Percentiles rank a stretch among this genome's conserved stretches.
Conservation (phyloP, 2,888 invertebrate species). For the Hyposoter didymator region DNA sequence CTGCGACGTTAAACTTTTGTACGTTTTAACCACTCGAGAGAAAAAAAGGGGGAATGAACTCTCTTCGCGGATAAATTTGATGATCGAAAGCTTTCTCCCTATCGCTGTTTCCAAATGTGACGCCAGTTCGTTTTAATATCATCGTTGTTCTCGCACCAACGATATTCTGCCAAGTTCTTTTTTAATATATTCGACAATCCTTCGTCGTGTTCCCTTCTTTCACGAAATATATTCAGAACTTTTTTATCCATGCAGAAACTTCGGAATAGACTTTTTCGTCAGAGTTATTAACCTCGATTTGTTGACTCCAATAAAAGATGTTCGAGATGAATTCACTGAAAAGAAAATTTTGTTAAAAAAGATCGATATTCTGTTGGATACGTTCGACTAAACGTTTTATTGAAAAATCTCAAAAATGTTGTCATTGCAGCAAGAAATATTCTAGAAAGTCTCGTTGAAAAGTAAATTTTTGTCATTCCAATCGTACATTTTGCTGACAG, state of each 20-base stretch:
- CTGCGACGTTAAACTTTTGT: slow-evolving; percentile 59
- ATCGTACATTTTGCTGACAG: no score
- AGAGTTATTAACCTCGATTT: slow-evolving; percentile 23
- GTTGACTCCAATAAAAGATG: background rate
- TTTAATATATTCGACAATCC: slow-evolving; percentile 38
- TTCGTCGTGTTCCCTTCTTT: background rate
- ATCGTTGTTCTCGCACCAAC: slow-evolving; percentile 42
- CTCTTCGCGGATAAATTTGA: slow-evolving; percentile 20
- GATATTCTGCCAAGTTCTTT: slow-evolving; percentile 29
- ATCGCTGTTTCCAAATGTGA: slow-evolving; percentile 37
- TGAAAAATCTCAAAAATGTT: no score
- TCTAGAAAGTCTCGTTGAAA: no score
- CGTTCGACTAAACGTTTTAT: no score
- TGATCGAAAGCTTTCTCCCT: slow-evolving; percentile 53
- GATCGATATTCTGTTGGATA: no score
- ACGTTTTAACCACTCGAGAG: slow-evolving; percentile 11
- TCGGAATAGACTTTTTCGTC: slow-evolving; percentile 20
- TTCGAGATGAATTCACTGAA: slow-evolving; percentile 41
- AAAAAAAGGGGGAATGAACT: slow-evolving; percentile 48
- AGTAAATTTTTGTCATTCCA: no score
- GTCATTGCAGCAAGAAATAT: no score
- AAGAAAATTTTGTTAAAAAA: no score
- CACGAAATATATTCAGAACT: slow-evolving; percentile 43
- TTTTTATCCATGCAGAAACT: slow-evolving; percentile 1
- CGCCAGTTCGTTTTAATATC: slow-evolving; percentile 67